Percentiles rank a stretch among this genome's conserved stretches.
Conservation (phyloP, 2,888 invertebrate genomes). For the Dermolepida albohirtum region DNA sequence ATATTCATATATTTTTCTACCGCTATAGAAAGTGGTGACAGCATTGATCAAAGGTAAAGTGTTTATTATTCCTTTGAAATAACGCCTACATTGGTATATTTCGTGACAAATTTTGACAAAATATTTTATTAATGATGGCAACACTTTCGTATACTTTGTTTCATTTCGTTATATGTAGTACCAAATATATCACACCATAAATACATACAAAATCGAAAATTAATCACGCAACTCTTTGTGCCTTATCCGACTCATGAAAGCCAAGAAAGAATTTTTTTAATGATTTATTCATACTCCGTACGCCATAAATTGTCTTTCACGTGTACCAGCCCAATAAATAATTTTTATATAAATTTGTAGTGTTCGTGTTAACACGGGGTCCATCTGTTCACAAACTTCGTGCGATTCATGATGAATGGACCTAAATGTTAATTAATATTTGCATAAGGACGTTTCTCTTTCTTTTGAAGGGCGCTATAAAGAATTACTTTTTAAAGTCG, state of each 20-base stretch:
- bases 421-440: slow-evolving; percentile 30
- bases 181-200: no score
- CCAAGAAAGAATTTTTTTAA: slow-evolving; percentile 16
- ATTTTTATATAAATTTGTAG: slow-evolving; percentile 32
- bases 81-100: slow-evolving; percentile 1
- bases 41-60: no score
- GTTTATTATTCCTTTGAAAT: slow-evolving; percentile 7
- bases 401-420: slow-evolving; percentile 19
- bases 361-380: slow-evolving; percentile 26
- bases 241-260: slow-evolving; percentile 11
- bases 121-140: no score
- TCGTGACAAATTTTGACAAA: no score
- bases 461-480: slow-evolving; percentile 24
- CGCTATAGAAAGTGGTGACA: no score
- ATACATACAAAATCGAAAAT: slow-evolving; percentile 2
- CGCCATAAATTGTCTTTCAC: slow-evolving; percentile 16
- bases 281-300: slow-evolving; percentile 16
- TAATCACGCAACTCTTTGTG: slow-evolving; percentile 32
- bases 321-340: slow-evolving; percentile 16
- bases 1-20: no score
- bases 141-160: no score
- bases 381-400: slow-evolving; percentile 13
- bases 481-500: slow-evolving; percentile 18
- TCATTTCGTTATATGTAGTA: no score
- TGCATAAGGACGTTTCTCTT: slow-evolving; percentile 15